Evolutionary conservation across 1,140 invertebrate species (phyloP), one percentile per base, ranked within the genome.

Genomic region (Brachionus sp.): DNA sequence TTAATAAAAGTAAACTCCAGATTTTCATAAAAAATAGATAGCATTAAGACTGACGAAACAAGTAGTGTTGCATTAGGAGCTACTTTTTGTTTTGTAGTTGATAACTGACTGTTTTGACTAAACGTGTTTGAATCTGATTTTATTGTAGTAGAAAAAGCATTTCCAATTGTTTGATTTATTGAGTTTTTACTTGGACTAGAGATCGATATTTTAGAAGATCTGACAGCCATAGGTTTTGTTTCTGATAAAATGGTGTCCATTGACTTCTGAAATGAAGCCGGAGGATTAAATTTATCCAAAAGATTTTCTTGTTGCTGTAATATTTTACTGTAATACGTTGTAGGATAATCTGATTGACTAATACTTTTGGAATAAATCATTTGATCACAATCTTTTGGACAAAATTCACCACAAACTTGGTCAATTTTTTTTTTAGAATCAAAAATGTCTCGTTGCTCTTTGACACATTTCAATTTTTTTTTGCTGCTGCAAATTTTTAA

Each of bases 1-100:
- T 25, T 19, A 10, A 80, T 57, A 4, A 37, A 25, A 6, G 25
- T 16, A 2, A 33, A 33, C 35, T 12, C 35, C 10, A 80, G 13
- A 29, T 80, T 50, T 1, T 80, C 57, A 9, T 80, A 80, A 64
- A 19, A 80, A 37, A 80, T 39, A 9, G 44, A 57, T 39, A 80
- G 6, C 44, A 57, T 57, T 35, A 80, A 64, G 10, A 57, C 19
- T 13, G 75, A 77, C 9, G 39, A n/a, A 44, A 7, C 12, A 1
- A 77, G n/a, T 46, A 46, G 13, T 6, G 13, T 29, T 66, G 23
- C 5, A 10, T 66, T 10, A 12, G 25, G 2, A 5, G 5, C 3
- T 66, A 33, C n/a, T 29, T 35, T 10, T 12, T 1, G 4, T 33
- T 3, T 33, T n/a, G 4, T 35, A 12, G 13, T 33, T 33, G 64